These are phyloP conservation scores for Chloroceryle inda DNA, from an alignment of 2,797 vertebrate species.

Conservation along the genomic window DNA sequence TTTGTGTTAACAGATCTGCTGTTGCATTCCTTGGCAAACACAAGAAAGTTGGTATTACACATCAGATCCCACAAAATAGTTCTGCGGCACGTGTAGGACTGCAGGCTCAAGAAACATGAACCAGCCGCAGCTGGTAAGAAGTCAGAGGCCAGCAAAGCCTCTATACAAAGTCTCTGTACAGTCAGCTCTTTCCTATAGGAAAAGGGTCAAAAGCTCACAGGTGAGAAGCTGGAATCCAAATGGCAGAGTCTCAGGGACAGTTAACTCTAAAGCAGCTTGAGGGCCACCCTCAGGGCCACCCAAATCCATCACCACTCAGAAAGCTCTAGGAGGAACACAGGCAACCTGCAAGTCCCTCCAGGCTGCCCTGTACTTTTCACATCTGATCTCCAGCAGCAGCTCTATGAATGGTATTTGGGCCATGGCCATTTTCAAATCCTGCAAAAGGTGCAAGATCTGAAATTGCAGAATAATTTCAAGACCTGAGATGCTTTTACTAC, in stretches of 20 bases:
- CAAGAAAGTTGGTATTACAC: accelerated
- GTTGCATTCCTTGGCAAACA: neutral
- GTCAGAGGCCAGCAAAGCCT: neutral
- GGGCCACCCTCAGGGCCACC: neutral
- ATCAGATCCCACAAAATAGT: neutral
- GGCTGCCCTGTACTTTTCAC: accelerated
- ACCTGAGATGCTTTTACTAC: neutral
- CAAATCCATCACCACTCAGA: neutral
- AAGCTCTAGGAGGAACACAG: accelerated
- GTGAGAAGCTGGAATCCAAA: neutral
- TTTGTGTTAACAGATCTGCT: neutral
- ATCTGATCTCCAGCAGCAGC: neutral
- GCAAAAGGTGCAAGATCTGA: neutral
- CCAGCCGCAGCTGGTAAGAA: neutral
- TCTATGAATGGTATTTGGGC: neutral
- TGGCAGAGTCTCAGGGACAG: neutral
- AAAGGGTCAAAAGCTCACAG: neutral
- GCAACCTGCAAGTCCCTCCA: neutral
- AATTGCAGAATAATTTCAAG: neutral
- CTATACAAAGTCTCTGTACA: neutral
- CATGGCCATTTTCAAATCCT: neutral
- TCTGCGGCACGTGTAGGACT: accelerated
- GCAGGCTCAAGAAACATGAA: neutral
- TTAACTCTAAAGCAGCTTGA: neutral
- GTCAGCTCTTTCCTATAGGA: neutral